phyloP scores from a whole-genome alignment of 1,140 invertebrate genomes.

The Drosophila nannoptera region DNA sequence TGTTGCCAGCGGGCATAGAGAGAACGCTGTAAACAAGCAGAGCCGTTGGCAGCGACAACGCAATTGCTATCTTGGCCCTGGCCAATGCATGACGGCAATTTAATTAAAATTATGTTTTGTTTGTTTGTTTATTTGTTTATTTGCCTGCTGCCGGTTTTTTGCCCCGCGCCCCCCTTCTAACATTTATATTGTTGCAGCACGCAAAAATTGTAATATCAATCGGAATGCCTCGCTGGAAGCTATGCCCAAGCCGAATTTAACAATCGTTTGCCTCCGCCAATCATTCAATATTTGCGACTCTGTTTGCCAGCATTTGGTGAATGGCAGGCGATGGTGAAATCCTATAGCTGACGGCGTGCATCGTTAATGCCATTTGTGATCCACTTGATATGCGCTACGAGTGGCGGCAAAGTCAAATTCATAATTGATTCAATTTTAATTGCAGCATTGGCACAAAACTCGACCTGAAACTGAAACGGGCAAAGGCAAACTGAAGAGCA shows the following conservation, averaged over 20 bases:
- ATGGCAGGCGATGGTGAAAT: background rate
- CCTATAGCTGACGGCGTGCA: background rate
- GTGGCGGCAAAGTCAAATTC: conserved; percentile 64
- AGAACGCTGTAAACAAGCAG: too few relatives aligned
- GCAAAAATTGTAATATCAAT: too few relatives aligned
- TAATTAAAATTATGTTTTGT: too few relatives aligned
- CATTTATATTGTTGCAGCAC: too few relatives aligned
- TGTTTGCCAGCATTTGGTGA: conserved; percentile 4
- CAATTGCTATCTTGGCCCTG: too few relatives aligned
- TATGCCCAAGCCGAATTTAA: background rate
- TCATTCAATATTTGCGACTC: conserved; percentile 3
- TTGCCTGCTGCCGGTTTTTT: too few relatives aligned
- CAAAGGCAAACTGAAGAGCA: background rate
- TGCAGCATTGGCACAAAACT: conserved; percentile 49
- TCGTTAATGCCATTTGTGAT: conserved; percentile 34
- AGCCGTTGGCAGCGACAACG: too few relatives aligned
- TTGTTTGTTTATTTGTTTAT: too few relatives aligned
- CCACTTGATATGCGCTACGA: conserved; percentile 50
- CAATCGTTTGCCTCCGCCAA: background rate
- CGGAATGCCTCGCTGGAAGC: background rate
- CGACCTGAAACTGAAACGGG: conserved; percentile 15
- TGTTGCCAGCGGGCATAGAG: too few relatives aligned
- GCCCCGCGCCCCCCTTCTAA: too few relatives aligned
- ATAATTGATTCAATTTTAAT: conserved; percentile 76
- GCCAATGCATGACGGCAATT: too few relatives aligned